Conservation (phyloP, 1,140 invertebrate species). For the Thaumatotibia leucotreta region DNA sequence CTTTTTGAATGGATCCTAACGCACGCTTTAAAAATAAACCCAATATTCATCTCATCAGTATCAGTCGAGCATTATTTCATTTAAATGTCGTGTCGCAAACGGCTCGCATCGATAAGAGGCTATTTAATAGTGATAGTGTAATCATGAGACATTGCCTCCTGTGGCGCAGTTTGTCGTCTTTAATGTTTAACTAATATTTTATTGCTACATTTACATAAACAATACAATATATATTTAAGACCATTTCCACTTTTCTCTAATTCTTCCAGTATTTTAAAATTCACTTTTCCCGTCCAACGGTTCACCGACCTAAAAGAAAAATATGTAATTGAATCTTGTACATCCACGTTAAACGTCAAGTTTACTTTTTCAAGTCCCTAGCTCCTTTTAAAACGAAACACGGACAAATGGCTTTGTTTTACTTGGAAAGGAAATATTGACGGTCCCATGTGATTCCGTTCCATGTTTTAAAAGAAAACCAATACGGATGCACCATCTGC, state of each 20-base stretch:
- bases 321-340: conserved; percentile 13
- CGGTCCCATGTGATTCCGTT: conserved; percentile 63
- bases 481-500: conserved; percentile 68
- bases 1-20: background rate
- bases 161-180: background rate
- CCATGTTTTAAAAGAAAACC: conserved; percentile 70
- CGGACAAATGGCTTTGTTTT: conserved; percentile 57
- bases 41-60: background rate
- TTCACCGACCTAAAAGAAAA: conserved; percentile 1
- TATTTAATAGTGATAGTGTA: background rate
- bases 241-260: background rate
- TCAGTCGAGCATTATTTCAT: background rate
- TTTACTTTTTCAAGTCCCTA: conserved; percentile 24
- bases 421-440: conserved; percentile 64
- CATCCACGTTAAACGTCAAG: conserved; percentile 3
- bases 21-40: background rate
- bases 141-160: background rate
- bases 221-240: background rate
- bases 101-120: background rate
- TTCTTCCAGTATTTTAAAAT: background rate
- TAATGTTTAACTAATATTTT: background rate
- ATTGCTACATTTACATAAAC: background rate
- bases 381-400: conserved; percentile 54
- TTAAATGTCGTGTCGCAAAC: background rate
- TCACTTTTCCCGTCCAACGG: background rate